A percentile compares a stretch with the other conserved stretches of the same genome.
phyloP scores from a whole-genome alignment of 2,888 invertebrate genomes.

The Noctua comes region DNA sequence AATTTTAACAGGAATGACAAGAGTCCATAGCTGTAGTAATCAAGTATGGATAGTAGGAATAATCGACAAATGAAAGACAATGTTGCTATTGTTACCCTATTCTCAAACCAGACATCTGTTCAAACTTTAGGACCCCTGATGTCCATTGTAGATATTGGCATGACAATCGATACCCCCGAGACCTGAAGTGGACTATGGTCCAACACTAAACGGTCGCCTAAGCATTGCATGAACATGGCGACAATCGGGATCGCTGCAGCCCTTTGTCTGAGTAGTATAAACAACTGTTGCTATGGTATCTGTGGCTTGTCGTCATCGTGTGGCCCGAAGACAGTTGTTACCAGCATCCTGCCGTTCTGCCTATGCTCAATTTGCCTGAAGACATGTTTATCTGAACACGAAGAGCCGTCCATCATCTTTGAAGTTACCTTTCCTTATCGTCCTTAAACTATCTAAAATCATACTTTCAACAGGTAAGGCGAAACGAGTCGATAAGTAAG shows the following conservation, averaged over 20 bases:
- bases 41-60: not conserved
- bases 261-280: slow-evolving; percentile 9
- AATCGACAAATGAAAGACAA: slow-evolving; percentile 20
- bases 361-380: not conserved
- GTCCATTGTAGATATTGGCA: not conserved
- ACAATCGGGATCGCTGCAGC: not conserved
- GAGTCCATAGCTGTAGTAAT: not conserved
- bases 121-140: slow-evolving; percentile 16
- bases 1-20: not conserved
- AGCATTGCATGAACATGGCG: slow-evolving; percentile 2
- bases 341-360: not conserved
- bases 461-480: slow-evolving; percentile 71
- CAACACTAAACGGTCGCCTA: not conserved
- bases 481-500: slow-evolving; percentile 65
- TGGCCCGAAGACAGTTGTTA: not conserved
- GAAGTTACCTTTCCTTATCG: slow-evolving; percentile 29
- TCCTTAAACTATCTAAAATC: slow-evolving; percentile 50
- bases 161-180: not conserved
- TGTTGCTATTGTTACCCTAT: slow-evolving; percentile 7
- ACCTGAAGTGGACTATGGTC: not conserved
- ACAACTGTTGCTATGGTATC: not conserved
- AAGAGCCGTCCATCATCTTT: slow-evolving; percentile 19
- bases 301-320: not conserved
- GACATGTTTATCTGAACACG: not conserved
- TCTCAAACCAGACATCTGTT: slow-evolving; percentile 11